Evolutionary conservation across 37 sponge, comb jelly and placozoan genomes (phyloP), one percentile per base, ranked within the genome.

Genomic region (Halisarca cf. caerulea): DNA sequence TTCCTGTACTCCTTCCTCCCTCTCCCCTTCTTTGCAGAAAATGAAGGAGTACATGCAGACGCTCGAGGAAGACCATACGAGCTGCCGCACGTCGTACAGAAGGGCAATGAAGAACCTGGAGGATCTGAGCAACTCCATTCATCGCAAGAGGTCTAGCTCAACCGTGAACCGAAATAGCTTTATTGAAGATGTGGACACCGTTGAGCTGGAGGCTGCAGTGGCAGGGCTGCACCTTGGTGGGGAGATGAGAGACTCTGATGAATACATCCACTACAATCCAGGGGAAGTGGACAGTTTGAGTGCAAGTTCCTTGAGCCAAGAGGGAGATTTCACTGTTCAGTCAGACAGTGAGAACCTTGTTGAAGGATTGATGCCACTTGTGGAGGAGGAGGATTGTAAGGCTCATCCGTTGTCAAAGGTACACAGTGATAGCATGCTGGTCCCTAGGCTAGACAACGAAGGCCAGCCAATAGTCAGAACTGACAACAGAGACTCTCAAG

Each of bases 261-360:
- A 68, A 33, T 34, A 68, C 69, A 68, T 68, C 17, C 69, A 68
- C 69, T 68, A 68, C 69, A 28, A 34, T 1, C 69, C 69, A 34
- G 69, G 30, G 17, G 69, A 68, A 7, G 69, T 68, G 27, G 69
- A 68, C 35, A 30, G 64, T 61, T 23, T 27, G 24, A 61, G 35
- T 30, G 35, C 69, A 4, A 68, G 69, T 34, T 27, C n/a, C n/a
- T 30, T 6, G 3, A 68, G 69, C 35, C 51, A 47, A 11, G 51
- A 47, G 51, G 51, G 51, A 14, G 51, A 47, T 14, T 47, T 47
- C n/a, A n/a, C n/a, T n/a, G n/a, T n/a, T 47, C 11, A 47, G 9
- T 14, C 51, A 47, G 6, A 6, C 11, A 11, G 51, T 47, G 51
- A 47, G 51, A 47, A 11, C 11, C 51, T 11, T 47, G 6, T 47